These are phyloP conservation scores for Hypomesus transpacificus DNA, from an alignment of 2,113 vertebrate genomes.

Conservation along the genomic window DNA sequence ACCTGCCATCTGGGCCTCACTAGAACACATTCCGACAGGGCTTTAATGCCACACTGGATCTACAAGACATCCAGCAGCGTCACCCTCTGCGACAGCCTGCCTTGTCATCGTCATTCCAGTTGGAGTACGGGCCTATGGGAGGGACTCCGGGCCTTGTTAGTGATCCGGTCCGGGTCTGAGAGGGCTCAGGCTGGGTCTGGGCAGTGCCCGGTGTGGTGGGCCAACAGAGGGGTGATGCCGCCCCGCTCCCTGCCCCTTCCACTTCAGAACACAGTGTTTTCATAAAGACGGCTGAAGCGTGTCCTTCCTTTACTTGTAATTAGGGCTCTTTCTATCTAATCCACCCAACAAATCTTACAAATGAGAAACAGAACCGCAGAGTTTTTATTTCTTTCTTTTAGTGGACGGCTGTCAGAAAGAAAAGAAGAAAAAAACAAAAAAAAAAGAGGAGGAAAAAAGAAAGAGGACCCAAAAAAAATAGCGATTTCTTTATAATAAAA, in stretches of 20 bases:
- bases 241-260: slow-evolving; percentile 34
- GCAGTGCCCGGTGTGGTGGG: slow-evolving; percentile 22
- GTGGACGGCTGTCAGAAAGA: slow-evolving; percentile 5
- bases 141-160: neutral
- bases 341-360: slow-evolving; percentile 46
- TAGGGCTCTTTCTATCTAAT: slow-evolving; percentile 38
- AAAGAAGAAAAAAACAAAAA: slow-evolving; percentile 8
- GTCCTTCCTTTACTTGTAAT: slow-evolving; percentile 49
- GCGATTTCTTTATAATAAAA: slow-evolving; percentile 46
- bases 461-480: neutral
- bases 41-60: neutral
- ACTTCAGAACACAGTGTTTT: slow-evolving; percentile 53
- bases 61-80: slow-evolving; percentile 35
- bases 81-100: slow-evolving; percentile 5
- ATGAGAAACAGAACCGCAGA: slow-evolving; percentile 49
- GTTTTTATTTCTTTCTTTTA: slow-evolving; percentile 20
- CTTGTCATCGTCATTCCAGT: neutral
- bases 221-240: slow-evolving; percentile 44
- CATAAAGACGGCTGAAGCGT: slow-evolving; percentile 47
- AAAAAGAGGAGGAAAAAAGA: slow-evolving; percentile 35
- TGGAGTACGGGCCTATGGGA: neutral
- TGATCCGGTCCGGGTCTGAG: slow-evolving; percentile 21
- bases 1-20: neutral
- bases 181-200: slow-evolving; percentile 36
- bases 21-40: neutral